Evolutionary conservation across 2,888 invertebrate species (phyloP).

Genomic region (Capitulum mitella): DNA sequence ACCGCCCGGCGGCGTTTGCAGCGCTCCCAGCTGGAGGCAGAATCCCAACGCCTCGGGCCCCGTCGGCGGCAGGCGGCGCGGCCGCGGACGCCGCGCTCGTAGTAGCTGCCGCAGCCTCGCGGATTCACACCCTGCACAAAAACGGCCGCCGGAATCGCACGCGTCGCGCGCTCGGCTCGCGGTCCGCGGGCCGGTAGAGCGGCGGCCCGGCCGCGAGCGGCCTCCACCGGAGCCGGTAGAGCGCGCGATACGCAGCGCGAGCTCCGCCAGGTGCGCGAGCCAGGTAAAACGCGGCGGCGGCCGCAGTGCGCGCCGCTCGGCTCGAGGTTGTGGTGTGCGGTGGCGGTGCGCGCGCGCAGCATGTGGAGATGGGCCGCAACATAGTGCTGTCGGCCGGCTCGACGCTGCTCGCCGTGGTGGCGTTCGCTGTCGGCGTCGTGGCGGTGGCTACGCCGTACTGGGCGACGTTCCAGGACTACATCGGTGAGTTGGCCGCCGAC

Average conservation of each 20-base stretch:
- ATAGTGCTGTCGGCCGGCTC: conserved; percentile 19
- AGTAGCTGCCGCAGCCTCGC: neutral
- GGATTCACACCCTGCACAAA: conserved; percentile 11
- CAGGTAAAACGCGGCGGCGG: neutral
- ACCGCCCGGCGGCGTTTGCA: too few species aligned
- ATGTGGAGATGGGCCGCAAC: conserved; percentile 10
- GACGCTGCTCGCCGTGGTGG: neutral
- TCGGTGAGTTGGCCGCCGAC: neutral
- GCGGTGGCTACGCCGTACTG: conserved; percentile 17
- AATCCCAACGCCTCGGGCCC: neutral
- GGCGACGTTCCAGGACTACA: neutral
- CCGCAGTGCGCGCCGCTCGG: conserved; percentile 1
- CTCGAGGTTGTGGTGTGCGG: neutral
- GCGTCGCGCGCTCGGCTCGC: neutral
- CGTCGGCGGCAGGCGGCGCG: neutral
- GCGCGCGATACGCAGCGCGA: conserved; percentile 12
- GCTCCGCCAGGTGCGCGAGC: neutral
- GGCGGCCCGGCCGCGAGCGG: neutral
- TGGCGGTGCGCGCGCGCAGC: neutral
- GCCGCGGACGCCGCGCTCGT: neutral
- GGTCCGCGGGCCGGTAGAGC: neutral
- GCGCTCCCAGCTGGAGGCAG: too few species aligned
- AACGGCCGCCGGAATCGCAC: neutral
- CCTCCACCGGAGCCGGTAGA: neutral
- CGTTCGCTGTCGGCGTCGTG: conserved; percentile 19